Evolutionary conservation across 2,797 vertebrate genomes (phyloP), one percentile per base, ranked within the genome.

Genomic region (Decapterus maruadsi): DNA sequence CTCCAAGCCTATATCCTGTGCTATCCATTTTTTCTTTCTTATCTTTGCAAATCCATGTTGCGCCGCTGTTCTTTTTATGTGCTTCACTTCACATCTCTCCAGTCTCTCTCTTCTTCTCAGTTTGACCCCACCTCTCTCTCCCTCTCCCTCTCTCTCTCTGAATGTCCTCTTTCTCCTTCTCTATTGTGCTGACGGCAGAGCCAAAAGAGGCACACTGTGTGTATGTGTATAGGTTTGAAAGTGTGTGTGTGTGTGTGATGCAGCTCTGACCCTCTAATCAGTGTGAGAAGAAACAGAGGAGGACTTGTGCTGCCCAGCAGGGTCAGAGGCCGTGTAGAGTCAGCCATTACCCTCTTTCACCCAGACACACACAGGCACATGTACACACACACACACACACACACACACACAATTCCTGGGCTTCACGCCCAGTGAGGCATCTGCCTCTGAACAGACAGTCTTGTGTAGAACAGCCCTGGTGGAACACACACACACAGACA

Each of bases 221-320:
- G 45, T 82, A 40, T 80, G 82, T 71, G 80, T 60, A 46, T 81
- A 40, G 36, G 14, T 84, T 20, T 75, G 38, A 56, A 46, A 22
- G 38, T 59, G 68, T 64, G 67, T 70, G 70, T 78, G 56, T 72
- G 70, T n/a, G 75, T 9, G 10, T 83, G 89, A 87, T 91, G 86
- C 74, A 93, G 90, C 62, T 84, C 92, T 95, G 94, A 96, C 94
- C 95, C 94, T 88, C 81, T 92, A 87, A 92, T 95, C 93, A 92
- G 94, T 86, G 86, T 94, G 94, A 95, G 91, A 89, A 96, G 96
- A 95, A 96, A 96, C 95, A 96, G 93, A 95, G 93, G 94, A 95
- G 82, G 90, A 92, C 90, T 96, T 93, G 93, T 95, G 93, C 91
- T 92, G 94, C 94, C 91, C 91, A 38, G 68, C 74, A 29, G 81